Base-by-base conservation (phyloP, 2,888 invertebrate species). In the Drosophila lutescens region DNA sequence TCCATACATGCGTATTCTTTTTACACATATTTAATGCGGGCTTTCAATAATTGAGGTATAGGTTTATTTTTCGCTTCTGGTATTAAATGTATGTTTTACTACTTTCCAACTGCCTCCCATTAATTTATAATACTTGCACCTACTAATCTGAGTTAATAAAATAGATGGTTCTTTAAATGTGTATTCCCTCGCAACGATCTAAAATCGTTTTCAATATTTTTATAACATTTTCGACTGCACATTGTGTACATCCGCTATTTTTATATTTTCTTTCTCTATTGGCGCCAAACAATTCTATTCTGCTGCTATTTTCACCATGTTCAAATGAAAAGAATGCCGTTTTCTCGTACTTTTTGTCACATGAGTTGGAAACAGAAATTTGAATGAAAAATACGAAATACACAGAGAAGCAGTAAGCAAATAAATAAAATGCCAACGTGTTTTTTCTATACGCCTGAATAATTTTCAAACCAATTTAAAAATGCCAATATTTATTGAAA, bases 401-500 rank as follows among this genome's bases (percentile, higher is more conserved):
- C 55, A 46, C 38, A 55, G 53, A 54, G 23, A 65, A 65, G 44
- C 55, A 23, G 47, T 41, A 41, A 34, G 41, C 50, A 75, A 75
- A 77, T 77, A 82, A 82, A 86, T 76, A 83, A 74, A 72, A 78
- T 72, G 69, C 50, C 55, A 54, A 53, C 76, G 76, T 68, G 57
- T 77, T 77, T 74, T 61, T 71, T 72, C 34, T 72, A 68, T 74
- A 83, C 77, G 84, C 83, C 65, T 76, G 88, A 85, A 87, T 85
- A 87, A 82, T 87, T 86, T 63, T 73, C 26, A 32, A 77, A 70
- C 79, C 83, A 77, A 80, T 78, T 76, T 86, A 57, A 86, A 84
- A 86, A 76, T 79, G 54, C 55, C 75, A 87, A 87, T 85, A 87
- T 85, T 86, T 86, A 80, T 85, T 77, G 74, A 76, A 81, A 81